Base-by-base conservation (phyloP, 1,140 invertebrate genomes). In the Drosophila malerkotliana region DNA sequence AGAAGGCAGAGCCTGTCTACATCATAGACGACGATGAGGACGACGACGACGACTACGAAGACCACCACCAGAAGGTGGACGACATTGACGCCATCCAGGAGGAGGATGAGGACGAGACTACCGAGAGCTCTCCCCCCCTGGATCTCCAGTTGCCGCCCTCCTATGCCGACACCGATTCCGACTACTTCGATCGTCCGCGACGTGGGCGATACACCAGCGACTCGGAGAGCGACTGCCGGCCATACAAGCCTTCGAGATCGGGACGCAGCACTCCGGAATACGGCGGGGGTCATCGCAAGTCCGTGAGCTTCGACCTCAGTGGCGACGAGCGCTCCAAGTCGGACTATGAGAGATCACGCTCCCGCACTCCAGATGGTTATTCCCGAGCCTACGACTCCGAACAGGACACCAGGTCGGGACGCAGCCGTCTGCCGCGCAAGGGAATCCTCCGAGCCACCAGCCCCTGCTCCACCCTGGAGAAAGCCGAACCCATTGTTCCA, bases 221-320 rank as follows among this genome's bases (percentile, higher is more conserved):
- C 21, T 91, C 90, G n/a, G 90, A 91, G 52, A 91, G 80, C 26
- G 90, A 91, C 14, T 81, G 58, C 3, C 79, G 83, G 0, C 73
- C 88, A 0, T 76, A 81, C 24, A 89, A 88, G 7, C 84, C 77
- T 1, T 57, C 71, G 1, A 72, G 81, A 18, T 91, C 90, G 6
- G 90, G 90, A 5, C 87, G 90, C 34, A 91, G 90, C 26, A 91
- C 90, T 0, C 90, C 90, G 0, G 90, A 91, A 1, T 77, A 80
- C 15, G 55, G 52, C 4, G 67, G 81, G 2, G 76, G 79, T 2
- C 90, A 91, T 66, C 90, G 91, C 1, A 92, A 92, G 55, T 92
- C 91, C 0, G 91, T 92, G 0, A 92, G 91, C 48, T 92, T 92
- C 14, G 91, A 92, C 66, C 75, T 92, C 0, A 91, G 90, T n/a